These are phyloP conservation scores for Gallirallus australis DNA, from an alignment of 2,797 vertebrate species.

Conservation along the genomic window DNA sequence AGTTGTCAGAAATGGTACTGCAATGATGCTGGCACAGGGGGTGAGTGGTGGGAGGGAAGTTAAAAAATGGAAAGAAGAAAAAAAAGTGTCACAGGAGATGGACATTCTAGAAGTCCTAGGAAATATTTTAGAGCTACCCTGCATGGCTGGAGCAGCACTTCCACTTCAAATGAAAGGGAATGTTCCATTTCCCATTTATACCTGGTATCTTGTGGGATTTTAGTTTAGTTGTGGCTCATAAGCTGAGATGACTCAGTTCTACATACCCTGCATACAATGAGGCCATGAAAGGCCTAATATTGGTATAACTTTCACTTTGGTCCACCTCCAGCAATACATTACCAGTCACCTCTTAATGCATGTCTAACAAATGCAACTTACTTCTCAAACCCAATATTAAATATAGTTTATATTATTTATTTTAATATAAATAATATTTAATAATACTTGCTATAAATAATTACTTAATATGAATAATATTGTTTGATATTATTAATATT, in stretches of 20 bases:
- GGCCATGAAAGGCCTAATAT: background rate
- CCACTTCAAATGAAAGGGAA: background rate
- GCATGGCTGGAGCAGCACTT: background rate
- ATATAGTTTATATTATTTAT: too few species aligned
- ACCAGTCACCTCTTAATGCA: background rate
- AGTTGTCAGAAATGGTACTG: background rate
- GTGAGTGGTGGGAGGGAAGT: too few species aligned
- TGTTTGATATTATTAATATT: background rate
- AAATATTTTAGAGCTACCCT: background rate
- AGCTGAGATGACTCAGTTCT: background rate
- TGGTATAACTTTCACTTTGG: background rate
- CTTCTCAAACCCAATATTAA: background rate
- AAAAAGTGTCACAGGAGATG: background rate
- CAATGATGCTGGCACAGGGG: fast-evolving
- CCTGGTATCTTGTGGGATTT: background rate
- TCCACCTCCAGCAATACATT: background rate
- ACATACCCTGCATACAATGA: background rate
- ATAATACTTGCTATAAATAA: too few species aligned
- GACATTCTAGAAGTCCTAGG: background rate
- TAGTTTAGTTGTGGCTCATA: background rate
- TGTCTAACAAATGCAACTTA: background rate
- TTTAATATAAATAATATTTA: too few species aligned
- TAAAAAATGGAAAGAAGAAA: too few species aligned
- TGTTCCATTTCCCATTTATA: background rate
- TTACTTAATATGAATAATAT: too few species aligned